Base-by-base conservation (phyloP, 1,140 invertebrate species). In the Eupristina koningsbergeri region DNA sequence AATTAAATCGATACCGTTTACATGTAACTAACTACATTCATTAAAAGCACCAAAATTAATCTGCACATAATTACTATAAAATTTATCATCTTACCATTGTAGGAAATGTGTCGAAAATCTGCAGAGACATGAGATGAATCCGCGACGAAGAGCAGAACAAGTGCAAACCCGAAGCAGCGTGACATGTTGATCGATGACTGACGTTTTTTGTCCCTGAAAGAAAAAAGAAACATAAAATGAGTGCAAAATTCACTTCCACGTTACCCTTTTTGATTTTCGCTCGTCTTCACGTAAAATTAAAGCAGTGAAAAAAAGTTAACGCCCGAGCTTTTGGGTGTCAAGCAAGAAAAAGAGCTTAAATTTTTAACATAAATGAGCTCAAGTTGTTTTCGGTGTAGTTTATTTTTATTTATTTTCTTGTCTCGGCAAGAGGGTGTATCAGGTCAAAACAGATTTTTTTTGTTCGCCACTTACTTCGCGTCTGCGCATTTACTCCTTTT, bases 41-140 rank as follows among this genome's bases (percentile, higher is more conserved):
- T 67, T 36, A 19, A 36, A 3, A 11, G 0, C 11, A 73, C 8
- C 45, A 31, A 29, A 75, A 34, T 75, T 17, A 75, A 0, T 47
- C 2, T 34, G 34, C 11, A 45, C 8, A 34, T 41, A 53, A 50
- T 45, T 29, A 50, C 45, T 8, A 50, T 8, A 75, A 75, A 75
- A 75, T 75, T 50, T 1, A 22, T 34, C 50, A 26, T 58, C 86
- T 90, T 87, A 91, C 90, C 90, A 87, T 89, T 88, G 84, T 90
- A 91, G 45, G 89, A 89, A 29, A 91, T 89, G 74, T 89, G 89
- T 53, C 90, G 90, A 86, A 90, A 91, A 83, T 91, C 90, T 73
- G 88, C 86, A 41, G 84, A 71, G n/a, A 87, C 88, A 19, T 63
- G 39, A 45, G 53, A 22, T 8, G 22, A 67, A 86, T 61, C 19